Conservation (phyloP, 2,888 invertebrate species). For the Ctenicera cuprea region DNA sequence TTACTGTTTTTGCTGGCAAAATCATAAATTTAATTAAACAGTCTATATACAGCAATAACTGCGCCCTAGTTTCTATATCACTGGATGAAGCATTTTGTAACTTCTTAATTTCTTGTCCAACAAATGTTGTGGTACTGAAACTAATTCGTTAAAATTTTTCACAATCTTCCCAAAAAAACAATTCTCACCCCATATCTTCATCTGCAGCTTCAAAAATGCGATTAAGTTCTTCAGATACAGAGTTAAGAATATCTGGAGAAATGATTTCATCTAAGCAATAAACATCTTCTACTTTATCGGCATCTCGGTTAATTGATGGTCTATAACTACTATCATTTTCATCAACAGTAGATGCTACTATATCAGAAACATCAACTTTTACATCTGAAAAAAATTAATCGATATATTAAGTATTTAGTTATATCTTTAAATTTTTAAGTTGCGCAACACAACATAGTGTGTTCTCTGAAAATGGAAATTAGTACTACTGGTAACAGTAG, state of each 20-base stretch:
- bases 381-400: conserved; percentile 57
- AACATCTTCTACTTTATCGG: conserved; percentile 71
- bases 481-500: too few relatives aligned
- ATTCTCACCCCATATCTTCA: conserved; percentile 4
- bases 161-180: neutral
- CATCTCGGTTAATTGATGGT: conserved; percentile 75
- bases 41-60: conserved; percentile 66
- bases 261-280: conserved; percentile 73
- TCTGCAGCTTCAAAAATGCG: conserved; percentile 42
- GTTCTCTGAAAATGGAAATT: too few relatives aligned
- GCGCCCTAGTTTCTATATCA: conserved; percentile 55
- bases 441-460: too few relatives aligned
- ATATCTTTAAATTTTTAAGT: too few relatives aligned
- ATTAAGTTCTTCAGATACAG: conserved; percentile 37
- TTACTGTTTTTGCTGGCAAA: conserved; percentile 61
- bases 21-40: conserved; percentile 65
- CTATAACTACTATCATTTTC: conserved; percentile 70
- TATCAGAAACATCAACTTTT: conserved; percentile 64
- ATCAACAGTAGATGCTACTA: conserved; percentile 67
- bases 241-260: conserved; percentile 63
- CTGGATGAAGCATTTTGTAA: conserved; percentile 51
- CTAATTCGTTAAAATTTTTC: conserved; percentile 17
- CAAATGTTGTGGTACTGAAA: conserved; percentile 61
- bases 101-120: conserved; percentile 56
- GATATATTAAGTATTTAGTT: too few relatives aligned